Evolutionary conservation across 2,888 invertebrate species (phyloP).

Genomic region (Aquatica leii): DNA sequence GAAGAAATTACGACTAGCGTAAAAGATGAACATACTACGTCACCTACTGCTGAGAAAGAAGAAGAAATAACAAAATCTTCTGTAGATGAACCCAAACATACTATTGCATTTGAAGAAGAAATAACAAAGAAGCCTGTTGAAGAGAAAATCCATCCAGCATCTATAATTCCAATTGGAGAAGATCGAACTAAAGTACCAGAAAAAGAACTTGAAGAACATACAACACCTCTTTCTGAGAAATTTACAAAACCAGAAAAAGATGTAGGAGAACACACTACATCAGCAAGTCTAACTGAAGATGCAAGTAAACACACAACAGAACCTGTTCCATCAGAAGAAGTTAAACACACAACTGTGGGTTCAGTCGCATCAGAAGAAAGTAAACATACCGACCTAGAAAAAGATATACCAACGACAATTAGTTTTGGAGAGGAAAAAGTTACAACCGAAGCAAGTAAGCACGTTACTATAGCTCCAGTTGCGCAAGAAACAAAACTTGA

Average conservation of each 20-base stretch:
- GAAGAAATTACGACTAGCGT: conserved; percentile 21
- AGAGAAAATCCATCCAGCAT: conserved; percentile 21
- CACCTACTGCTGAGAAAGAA: conserved; percentile 25
- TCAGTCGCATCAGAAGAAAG: conserved; percentile 1
- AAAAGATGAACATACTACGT: no score
- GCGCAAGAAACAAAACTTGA: no score
- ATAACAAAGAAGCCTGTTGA: conserved; percentile 21
- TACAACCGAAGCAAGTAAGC: background rate
- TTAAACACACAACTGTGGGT: background rate
- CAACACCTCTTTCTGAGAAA: background rate
- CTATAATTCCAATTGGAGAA: background rate
- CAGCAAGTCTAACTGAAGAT: conserved; percentile 13
- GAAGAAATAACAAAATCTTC: conserved; percentile 29
- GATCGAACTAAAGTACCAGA: background rate
- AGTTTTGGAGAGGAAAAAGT: background rate
- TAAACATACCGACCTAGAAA: background rate
- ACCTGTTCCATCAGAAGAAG: conserved; percentile 3
- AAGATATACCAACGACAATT: background rate
- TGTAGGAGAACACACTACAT: background rate
- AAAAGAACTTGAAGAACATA: conserved; percentile 4
- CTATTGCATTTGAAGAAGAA: conserved; percentile 17
- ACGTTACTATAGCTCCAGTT: background rate
- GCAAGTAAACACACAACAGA: background rate
- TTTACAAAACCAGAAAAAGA: background rate
- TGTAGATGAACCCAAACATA: conserved; percentile 14